Evolutionary conservation across 2,888 invertebrate genomes (phyloP), one percentile per base, ranked within the genome.

Genomic region (Troilus luridus): DNA sequence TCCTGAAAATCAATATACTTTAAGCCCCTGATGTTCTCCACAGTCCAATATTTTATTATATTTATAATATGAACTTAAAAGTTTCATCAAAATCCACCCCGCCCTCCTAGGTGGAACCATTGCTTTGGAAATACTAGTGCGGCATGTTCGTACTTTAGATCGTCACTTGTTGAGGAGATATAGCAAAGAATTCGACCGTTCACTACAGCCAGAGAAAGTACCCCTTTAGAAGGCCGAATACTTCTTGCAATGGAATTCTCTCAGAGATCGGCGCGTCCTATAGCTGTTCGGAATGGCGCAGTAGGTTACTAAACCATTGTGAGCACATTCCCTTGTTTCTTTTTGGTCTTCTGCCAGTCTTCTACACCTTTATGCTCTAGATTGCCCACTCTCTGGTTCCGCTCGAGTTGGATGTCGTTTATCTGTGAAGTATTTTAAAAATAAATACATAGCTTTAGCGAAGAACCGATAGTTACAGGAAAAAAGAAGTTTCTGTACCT

Each of bases 301-400:
- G 56, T 85, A 85, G 85, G 85, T 85, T 85, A 85, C 85, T 85
- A 85, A 85, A 56, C 85, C 85, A 85, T 56, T n/a, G 17, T 17
- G 67, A 81, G 12, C 85, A 85, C 85, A 85, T 85, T 85, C 85
- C 56, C 85, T 85, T 85, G n/a, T 41, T n/a, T 85, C 54, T 56
- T 81, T 81, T 81, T 85, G 85, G 54, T 85, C n/a, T 14, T 85
- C 56, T 77, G 72, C 72, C 41, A 77, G 72, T 41, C 41, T 41
- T 77, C 72, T 41, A 17, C 41, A 8, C 8, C 72, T 67, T 14
- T 7, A 0, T 41, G 72, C 14, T 77, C 72, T 77, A 77, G 72
- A 21, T 27, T n/a, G 17, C 41, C 19, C 19, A 41, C 41, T 41
- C 41, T 11, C 1, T 67, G 9, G 24, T n/a, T n/a, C 7, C 5